Evolutionary conservation across 2,888 invertebrate species (phyloP).

Genomic region (Sminthurides aquaticus): DNA sequence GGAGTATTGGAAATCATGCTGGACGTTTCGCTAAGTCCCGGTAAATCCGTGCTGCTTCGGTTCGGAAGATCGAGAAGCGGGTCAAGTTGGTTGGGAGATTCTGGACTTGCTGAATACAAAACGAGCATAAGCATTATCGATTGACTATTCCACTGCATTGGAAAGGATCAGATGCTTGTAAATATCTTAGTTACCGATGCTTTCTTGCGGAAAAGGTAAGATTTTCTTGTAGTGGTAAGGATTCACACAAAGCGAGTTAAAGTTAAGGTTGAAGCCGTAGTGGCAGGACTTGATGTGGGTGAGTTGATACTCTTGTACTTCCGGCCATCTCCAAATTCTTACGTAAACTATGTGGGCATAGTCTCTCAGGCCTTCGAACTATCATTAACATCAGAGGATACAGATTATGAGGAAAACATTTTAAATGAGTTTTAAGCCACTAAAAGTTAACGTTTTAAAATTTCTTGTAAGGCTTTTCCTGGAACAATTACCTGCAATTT

Average conservation of each 20-base stretch:
- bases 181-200: conserved; percentile 44
- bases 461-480: too few species aligned
- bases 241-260: conserved; percentile 98
- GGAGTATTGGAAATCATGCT: conserved; percentile 50
- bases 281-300: conserved; percentile 97
- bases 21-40: conserved; percentile 65
- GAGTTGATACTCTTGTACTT: conserved; percentile 96
- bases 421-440: too few species aligned
- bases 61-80: too few species aligned
- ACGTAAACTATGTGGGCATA: conserved; percentile 99
- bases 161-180: conserved; percentile 80
- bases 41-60: too few species aligned
- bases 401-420: too few species aligned
- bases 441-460: too few species aligned
- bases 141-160: conserved; percentile 70
- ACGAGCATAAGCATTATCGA: too few species aligned
- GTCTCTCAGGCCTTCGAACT: conserved; percentile 97
- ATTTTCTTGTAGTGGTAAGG: conserved; percentile 99
- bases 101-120: too few species aligned
- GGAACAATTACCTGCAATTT: conserved; percentile 82
- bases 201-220: conserved; percentile 93
- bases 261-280: conserved; percentile 97
- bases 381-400: conserved; percentile 10
- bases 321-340: conserved; percentile 98
- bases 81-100: too few species aligned